phyloP scores from a whole-genome alignment of 2,888 invertebrate species.

The Orthosia gracilis region DNA sequence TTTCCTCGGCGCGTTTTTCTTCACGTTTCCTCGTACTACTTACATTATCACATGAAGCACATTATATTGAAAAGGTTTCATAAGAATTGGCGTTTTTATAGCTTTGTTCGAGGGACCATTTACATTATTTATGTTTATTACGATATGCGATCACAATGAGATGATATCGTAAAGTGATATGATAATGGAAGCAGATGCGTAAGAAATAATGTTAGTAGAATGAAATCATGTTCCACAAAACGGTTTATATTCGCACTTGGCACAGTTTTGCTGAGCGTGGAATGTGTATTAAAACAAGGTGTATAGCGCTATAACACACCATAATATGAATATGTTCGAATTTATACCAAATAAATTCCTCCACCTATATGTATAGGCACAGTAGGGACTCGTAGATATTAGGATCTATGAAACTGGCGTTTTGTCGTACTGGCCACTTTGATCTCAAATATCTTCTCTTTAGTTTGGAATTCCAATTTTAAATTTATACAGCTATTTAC shows the following conservation, averaged over 20 bases:
- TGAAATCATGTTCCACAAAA: slow-evolving; percentile 14
- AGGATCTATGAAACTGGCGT: no score
- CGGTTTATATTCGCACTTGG: slow-evolving; percentile 38
- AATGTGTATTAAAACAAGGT: slow-evolving; percentile 1
- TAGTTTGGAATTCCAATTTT: no score
- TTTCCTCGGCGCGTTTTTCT: slow-evolving; percentile 32
- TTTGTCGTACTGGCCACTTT: no score
- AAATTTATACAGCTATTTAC: no score
- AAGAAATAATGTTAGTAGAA: slow-evolving; percentile 7
- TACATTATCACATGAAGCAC: slow-evolving; percentile 38
- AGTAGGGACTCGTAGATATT: no score
- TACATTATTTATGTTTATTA: slow-evolving; percentile 35
- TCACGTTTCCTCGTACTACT: slow-evolving; percentile 13
- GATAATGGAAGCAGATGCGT: slow-evolving; percentile 21
- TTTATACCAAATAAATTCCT: neutral
- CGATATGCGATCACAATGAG: slow-evolving; percentile 15
- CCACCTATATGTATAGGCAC: neutral
- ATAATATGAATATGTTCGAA: no score
- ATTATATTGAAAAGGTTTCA: slow-evolving; percentile 40
- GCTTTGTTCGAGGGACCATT: slow-evolving; percentile 5
- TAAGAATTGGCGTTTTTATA: slow-evolving; percentile 34
- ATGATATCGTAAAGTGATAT: slow-evolving; percentile 38
- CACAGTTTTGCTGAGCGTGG: slow-evolving; percentile 17
- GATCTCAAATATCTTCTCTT: no score
- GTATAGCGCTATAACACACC: neutral